phyloP scores from a whole-genome alignment of 2,797 vertebrate species.

The Mormyrops boulengeri region DNA sequence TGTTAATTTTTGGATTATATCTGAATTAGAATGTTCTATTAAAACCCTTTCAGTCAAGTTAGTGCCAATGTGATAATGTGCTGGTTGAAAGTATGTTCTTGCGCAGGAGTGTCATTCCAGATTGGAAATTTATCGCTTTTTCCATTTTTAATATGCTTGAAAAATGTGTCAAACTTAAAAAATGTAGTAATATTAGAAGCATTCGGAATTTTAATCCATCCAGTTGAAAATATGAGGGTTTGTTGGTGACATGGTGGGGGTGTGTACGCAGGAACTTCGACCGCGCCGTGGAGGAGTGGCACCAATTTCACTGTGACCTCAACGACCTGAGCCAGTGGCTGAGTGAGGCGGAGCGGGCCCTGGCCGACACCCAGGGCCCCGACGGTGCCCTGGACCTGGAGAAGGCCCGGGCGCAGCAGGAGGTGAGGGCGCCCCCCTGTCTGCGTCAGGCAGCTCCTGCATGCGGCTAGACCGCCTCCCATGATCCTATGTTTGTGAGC shows the following conservation, averaged over 20 bases:
- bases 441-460: too few relatives aligned
- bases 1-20: not conserved
- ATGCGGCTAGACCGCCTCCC: too few relatives aligned
- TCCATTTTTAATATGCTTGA: not conserved
- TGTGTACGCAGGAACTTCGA: slow-evolving; percentile 63
- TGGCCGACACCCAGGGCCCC: slow-evolving; percentile 56
- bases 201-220: not conserved
- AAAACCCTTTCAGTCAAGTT: not conserved
- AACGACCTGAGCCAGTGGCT: slow-evolving; percentile 83
- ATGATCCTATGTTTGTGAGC: not conserved
- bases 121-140: not conserved
- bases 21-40: not conserved
- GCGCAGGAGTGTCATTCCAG: not conserved
- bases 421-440: slow-evolving; percentile 58
- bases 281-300: slow-evolving; percentile 75
- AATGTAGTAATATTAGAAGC: not conserved
- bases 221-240: not conserved
- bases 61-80: not conserved
- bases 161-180: not conserved
- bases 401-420: slow-evolving; percentile 64
- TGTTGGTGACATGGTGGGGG: not conserved
- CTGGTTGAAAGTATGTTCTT: not conserved
- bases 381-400: slow-evolving; percentile 70
- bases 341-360: slow-evolving; percentile 65
- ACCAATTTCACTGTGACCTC: slow-evolving; percentile 82